A percentile compares a stretch with the other conserved stretches of the same genome.
phyloP scores from a whole-genome alignment of 2,888 invertebrate genomes.

The Hypena proboscidalis region DNA sequence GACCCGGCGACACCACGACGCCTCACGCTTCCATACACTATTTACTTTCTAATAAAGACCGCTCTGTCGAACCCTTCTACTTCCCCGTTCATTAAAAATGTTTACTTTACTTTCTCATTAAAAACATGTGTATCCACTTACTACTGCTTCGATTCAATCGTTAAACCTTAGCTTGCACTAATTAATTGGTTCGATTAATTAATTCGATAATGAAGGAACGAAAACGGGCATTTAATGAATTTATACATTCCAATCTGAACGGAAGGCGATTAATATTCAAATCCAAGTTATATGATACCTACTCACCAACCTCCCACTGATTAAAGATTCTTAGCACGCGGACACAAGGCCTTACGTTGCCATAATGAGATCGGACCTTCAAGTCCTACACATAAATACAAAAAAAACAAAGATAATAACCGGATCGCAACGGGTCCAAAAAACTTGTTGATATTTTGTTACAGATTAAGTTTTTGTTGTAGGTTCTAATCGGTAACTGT shows the following conservation, averaged over 20 bases:
- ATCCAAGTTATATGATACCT: conserved; percentile 47
- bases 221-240: conserved; percentile 5
- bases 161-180: no score
- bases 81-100: conserved; percentile 32
- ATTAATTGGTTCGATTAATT: no score
- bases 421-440: conserved; percentile 40
- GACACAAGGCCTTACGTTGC: conserved; percentile 51
- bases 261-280: conserved; percentile 55
- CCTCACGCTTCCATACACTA: conserved; percentile 39
- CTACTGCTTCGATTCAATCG: background rate
- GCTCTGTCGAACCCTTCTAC: conserved; percentile 44
- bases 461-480: conserved; percentile 7
- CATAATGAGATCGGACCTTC: conserved; percentile 57
- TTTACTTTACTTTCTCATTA: conserved; percentile 29
- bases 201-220: no score
- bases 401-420: conserved; percentile 50
- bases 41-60: conserved; percentile 69
- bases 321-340: conserved; percentile 45
- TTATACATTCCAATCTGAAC: conserved; percentile 49
- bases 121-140: conserved; percentile 28
- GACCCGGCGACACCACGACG: conserved; percentile 56
- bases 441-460: conserved; percentile 22
- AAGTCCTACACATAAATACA: conserved; percentile 57
- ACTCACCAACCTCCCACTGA: conserved; percentile 50
- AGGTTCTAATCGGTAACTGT: no score